These are phyloP conservation scores for Adrianichthys oophorus DNA, from an alignment of 2,797 vertebrate species.

Conservation along the genomic window DNA sequence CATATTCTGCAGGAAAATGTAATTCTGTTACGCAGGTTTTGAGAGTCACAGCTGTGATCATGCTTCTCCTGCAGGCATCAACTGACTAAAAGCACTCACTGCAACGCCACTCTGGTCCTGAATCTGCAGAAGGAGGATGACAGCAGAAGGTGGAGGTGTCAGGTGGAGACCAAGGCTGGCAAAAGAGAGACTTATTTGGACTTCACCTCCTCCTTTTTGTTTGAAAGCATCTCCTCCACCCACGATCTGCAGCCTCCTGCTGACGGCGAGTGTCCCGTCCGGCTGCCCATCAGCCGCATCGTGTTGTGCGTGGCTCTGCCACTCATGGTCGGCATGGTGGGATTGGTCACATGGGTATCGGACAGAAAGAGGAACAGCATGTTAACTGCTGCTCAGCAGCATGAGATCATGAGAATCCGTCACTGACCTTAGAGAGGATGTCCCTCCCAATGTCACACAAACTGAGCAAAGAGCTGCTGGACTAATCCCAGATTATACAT, in stretches of 20 bases:
- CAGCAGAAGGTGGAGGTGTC: slow-evolving; percentile 51
- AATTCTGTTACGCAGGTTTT: too few species aligned
- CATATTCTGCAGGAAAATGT: too few species aligned
- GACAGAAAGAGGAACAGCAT: background rate
- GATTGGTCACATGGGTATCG: slow-evolving; percentile 17
- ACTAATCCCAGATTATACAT: too few species aligned
- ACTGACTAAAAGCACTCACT: slow-evolving; percentile 14
- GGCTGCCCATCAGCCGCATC: slow-evolving; percentile 48
- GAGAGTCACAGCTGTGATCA: background rate
- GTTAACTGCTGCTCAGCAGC: slow-evolving; percentile 4
- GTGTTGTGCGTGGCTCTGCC: slow-evolving; percentile 45
- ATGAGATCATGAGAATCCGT: slow-evolving; percentile 5
- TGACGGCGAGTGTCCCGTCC: rapidly evolving
- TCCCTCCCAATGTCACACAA: too few species aligned
- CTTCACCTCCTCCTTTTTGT: slow-evolving; percentile 39
- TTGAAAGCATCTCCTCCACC: rapidly evolving
- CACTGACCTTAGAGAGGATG: background rate
- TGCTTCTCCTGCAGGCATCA: slow-evolving; percentile 7
- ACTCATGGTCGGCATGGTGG: slow-evolving; percentile 34
- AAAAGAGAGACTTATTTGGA: slow-evolving; percentile 5
- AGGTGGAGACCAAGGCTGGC: slow-evolving; percentile 9
- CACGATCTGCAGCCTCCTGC: rapidly evolving
- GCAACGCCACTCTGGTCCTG: slow-evolving; percentile 40
- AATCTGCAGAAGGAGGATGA: slow-evolving; percentile 41
- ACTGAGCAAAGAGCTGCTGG: too few species aligned